Conservation (phyloP, 35 echinoderm and acorn worm genomes). For the Diadema setosum region DNA sequence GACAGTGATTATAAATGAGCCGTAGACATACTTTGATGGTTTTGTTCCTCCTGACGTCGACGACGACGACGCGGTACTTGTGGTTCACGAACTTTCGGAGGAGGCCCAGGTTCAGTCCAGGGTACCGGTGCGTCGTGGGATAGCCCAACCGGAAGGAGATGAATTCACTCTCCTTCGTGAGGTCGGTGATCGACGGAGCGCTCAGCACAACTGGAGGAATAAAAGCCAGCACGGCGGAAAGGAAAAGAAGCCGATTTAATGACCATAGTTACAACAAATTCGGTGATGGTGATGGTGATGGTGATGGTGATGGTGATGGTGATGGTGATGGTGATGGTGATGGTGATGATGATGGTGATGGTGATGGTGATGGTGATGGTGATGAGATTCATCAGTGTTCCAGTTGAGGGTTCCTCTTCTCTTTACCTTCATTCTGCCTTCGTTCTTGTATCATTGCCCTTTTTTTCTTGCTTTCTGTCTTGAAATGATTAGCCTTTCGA, state of each 20-base stretch:
- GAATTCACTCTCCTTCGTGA: neutral
- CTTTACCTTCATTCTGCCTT: too few species aligned
- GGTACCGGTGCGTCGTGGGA: neutral
- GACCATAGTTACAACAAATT: neutral
- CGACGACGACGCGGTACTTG: neutral
- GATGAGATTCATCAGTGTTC: too few species aligned
- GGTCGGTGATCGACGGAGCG: neutral
- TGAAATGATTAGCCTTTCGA: too few species aligned
- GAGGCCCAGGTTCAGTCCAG: neutral
- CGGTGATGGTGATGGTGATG: neutral
- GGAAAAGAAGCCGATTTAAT: too few species aligned
- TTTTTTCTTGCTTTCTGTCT: too few species aligned
- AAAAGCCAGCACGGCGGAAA: too few species aligned
- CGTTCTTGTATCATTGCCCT: too few species aligned
- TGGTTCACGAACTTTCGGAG: neutral
- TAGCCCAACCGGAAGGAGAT: neutral
- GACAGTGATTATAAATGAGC: too few species aligned
- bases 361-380: constrained; percentile 14
- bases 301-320: neutral
- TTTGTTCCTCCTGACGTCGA: neutral
- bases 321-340: neutral
- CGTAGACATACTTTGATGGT: neutral
- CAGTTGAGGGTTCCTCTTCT: too few species aligned
- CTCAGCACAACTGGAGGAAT: neutral
- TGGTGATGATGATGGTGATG: neutral